Evolutionary conservation across 2,888 invertebrate species (phyloP).

Genomic region (Pharmacophagus antenor): DNA sequence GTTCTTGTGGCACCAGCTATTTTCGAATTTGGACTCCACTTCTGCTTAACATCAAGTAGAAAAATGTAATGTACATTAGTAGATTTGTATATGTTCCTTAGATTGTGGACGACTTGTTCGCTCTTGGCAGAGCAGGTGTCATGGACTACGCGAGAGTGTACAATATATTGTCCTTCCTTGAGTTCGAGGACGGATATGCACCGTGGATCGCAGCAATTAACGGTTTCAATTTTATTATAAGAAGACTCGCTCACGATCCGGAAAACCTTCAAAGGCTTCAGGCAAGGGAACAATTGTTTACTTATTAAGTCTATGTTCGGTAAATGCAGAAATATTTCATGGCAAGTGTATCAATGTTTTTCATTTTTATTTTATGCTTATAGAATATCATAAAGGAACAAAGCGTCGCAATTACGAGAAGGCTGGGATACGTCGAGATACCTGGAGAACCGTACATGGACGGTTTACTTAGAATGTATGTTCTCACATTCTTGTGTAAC

Average conservation of each 20-base stretch:
- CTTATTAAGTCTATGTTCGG: too few species aligned
- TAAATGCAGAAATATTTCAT: too few species aligned
- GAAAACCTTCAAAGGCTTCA: constrained; percentile 44
- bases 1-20: too few species aligned
- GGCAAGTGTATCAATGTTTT: too few species aligned
- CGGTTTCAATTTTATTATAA: constrained; percentile 66
- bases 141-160: constrained; percentile 77
- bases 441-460: constrained; percentile 71
- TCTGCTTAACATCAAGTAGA: too few species aligned
- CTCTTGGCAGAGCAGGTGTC: constrained; percentile 77
- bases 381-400: constrained; percentile 66
- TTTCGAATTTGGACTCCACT: too few species aligned
- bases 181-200: constrained; percentile 83
- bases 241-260: constrained; percentile 63
- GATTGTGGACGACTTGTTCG: constrained; percentile 84
- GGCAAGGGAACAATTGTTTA: constrained; percentile 43
- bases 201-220: constrained; percentile 85
- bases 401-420: constrained; percentile 66
- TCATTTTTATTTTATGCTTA: constrained; percentile 35
- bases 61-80: too few species aligned
- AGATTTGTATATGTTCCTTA: constrained; percentile 36
- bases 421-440: constrained; percentile 75
- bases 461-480: constrained; percentile 74
- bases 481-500: constrained; percentile 81
- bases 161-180: constrained; percentile 80